These are phyloP conservation scores for Proisotoma minuta DNA, from an alignment of 2,888 invertebrate genomes.

Conservation along the genomic window DNA sequence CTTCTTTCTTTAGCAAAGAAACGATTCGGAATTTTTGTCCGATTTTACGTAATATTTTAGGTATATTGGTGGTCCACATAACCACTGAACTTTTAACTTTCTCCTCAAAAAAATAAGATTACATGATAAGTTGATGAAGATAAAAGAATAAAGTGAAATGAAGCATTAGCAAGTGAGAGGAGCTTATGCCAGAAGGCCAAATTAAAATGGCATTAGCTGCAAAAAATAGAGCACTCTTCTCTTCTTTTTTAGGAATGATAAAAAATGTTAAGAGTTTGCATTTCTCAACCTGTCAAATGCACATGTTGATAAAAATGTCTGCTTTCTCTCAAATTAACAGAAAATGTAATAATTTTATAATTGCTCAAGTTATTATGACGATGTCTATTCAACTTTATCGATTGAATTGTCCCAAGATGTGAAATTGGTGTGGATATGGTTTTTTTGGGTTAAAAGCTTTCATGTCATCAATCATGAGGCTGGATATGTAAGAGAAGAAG, in stretches of 20 bases:
- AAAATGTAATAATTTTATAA: too few relatives aligned
- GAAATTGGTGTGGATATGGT: too few relatives aligned
- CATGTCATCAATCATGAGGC: slow-evolving; percentile 8
- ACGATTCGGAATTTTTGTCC: too few relatives aligned
- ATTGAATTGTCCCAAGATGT: too few relatives aligned
- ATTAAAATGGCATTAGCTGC: neutral
- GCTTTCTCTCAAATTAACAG: too few relatives aligned
- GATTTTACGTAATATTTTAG: too few relatives aligned
- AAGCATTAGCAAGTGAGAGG: neutral
- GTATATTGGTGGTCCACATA: too few relatives aligned
- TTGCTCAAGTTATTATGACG: too few relatives aligned
- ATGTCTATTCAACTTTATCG: too few relatives aligned
- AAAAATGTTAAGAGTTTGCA: neutral
- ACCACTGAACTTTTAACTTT: too few relatives aligned
- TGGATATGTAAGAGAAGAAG: neutral
- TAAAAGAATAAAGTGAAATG: neutral
- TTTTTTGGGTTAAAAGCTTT: neutral
- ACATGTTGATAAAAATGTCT: neutral
- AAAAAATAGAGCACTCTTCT: neutral
- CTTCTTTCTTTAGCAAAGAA: too few relatives aligned
- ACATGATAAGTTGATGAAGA: neutral
- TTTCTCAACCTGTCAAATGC: neutral
- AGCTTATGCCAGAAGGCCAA: neutral
- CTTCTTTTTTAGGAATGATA: neutral
- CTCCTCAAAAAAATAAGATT: too few relatives aligned